Percentiles rank a stretch among this genome's conserved stretches.
Evolutionary conservation across 2,888 invertebrate genomes (phyloP).

Genomic region (Arctia plantaginis): DNA sequence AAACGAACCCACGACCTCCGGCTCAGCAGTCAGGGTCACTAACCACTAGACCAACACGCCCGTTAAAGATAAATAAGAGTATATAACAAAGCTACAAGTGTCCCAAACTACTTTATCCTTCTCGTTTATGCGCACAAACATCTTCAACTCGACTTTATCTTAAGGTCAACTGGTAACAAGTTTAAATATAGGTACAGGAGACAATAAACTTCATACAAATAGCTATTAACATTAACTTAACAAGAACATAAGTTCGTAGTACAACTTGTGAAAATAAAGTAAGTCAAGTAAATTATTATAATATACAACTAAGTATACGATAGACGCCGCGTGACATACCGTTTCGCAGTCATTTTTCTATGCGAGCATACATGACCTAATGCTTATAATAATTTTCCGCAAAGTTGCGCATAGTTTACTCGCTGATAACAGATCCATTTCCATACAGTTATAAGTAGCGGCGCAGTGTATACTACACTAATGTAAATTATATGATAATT

Average conservation of each 20-base stretch:
- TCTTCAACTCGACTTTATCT: slow-evolving; percentile 51
- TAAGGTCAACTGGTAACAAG: slow-evolving; percentile 47
- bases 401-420: slow-evolving; percentile 48
- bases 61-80: not conserved
- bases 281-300: slow-evolving; percentile 54
- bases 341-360: slow-evolving; percentile 70
- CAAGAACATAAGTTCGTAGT: slow-evolving; percentile 16
- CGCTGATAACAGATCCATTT: slow-evolving; percentile 15
- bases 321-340: slow-evolving; percentile 71
- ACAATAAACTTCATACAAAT: slow-evolving; percentile 9
- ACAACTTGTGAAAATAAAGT: slow-evolving; percentile 66
- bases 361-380: slow-evolving; percentile 47
- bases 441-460: not conserved
- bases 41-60: not conserved
- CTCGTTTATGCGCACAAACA: slow-evolving; percentile 47
- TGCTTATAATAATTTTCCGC: slow-evolving; percentile 28
- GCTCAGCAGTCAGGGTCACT: not conserved
- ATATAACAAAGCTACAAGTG: not conserved
- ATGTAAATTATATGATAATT: slow-evolving; percentile 49
- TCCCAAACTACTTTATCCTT: slow-evolving; percentile 5
- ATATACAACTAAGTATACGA: slow-evolving; percentile 62
- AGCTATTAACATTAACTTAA: slow-evolving; percentile 13
- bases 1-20: not conserved
- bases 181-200: slow-evolving; percentile 4
- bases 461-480: slow-evolving; percentile 48